A percentile compares a stretch with the other conserved stretches of the same genome.
Conservation (phyloP, 2,888 invertebrate genomes). For the Agonum fuliginosum region DNA sequence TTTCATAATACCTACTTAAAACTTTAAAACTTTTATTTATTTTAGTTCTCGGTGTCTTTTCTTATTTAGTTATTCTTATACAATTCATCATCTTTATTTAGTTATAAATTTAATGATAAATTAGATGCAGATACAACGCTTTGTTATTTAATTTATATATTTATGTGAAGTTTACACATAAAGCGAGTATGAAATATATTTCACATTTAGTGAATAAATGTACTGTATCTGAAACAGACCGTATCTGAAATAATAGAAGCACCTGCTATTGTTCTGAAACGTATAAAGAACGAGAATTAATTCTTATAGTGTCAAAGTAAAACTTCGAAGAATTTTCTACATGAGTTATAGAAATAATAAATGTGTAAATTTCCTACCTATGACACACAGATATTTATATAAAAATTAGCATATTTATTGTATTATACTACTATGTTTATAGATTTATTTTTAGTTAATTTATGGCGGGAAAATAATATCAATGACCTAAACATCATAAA, state of each 20-base stretch:
- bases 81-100: no score
- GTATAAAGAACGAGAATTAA: conserved; percentile 10
- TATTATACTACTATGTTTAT: conserved; percentile 25
- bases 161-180: conserved; percentile 9
- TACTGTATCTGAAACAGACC: conserved; percentile 24
- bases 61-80: no score
- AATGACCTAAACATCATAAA: conserved; percentile 38
- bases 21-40: no score
- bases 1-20: no score
- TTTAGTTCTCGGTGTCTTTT: no score
- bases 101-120: no score
- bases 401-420: conserved; percentile 18
- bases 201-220: conserved; percentile 20
- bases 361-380: background rate
- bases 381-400: conserved; percentile 16
- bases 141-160: background rate
- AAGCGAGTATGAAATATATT: conserved; percentile 18
- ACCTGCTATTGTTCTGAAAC: conserved; percentile 39
- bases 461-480: conserved; percentile 36
- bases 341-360: background rate
- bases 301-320: conserved; percentile 16
- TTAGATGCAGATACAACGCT: no score
- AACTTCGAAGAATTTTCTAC: background rate
- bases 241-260: conserved; percentile 34
- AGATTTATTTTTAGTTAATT: conserved; percentile 32